phyloP scores from a whole-genome alignment of 2,113 vertebrate genomes.

The Arothron firmamentum region DNA sequence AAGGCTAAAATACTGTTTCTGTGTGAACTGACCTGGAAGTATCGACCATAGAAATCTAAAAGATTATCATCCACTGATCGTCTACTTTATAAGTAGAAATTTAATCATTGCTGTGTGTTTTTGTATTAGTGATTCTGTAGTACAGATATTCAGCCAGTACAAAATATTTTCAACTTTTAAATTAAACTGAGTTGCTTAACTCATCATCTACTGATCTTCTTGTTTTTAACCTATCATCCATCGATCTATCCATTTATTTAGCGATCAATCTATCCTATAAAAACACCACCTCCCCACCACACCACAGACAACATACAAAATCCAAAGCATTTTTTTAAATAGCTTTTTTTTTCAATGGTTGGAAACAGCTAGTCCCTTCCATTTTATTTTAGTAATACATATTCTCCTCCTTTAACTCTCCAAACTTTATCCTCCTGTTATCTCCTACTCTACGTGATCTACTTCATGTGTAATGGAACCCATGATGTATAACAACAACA shows the following conservation, averaged over 20 bases:
- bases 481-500: no score
- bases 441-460: no score
- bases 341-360: no score
- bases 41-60: conserved; percentile 67
- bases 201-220: conserved; percentile 9
- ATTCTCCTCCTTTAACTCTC: no score
- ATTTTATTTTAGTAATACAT: no score
- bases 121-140: conserved; percentile 29
- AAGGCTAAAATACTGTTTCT: background rate
- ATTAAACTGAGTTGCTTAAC: conserved; percentile 11
- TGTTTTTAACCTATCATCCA: conserved; percentile 37
- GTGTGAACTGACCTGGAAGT: background rate
- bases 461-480: no score
- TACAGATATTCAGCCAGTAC: conserved; percentile 18
- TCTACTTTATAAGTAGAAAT: conserved; percentile 79
- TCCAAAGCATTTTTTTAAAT: no score
- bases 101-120: conserved; percentile 19
- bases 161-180: conserved; percentile 2
- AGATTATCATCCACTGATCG: conserved; percentile 57
- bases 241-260: background rate
- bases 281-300: no score
- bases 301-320: no score
- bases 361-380: no score
- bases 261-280: no score
- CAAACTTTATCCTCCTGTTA: no score